Percentiles rank a stretch among this genome's conserved stretches.
phyloP scores from a whole-genome alignment of 2,888 invertebrate genomes.

The Eledone cirrhosa region DNA sequence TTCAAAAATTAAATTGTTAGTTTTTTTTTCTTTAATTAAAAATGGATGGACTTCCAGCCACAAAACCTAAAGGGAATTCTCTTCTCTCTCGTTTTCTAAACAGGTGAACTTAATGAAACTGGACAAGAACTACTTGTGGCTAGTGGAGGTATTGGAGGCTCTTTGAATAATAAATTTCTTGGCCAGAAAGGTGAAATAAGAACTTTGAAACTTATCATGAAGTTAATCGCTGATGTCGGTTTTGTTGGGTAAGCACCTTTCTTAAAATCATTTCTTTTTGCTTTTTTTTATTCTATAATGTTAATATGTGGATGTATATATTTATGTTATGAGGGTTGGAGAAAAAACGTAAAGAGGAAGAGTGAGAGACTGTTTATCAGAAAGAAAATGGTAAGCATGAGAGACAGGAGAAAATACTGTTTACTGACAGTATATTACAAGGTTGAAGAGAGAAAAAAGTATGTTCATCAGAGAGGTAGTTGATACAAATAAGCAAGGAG shows the following conservation, averaged over 20 bases:
- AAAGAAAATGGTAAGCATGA: no score
- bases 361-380: no score
- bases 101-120: slow-evolving; percentile 58
- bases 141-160: slow-evolving; percentile 79
- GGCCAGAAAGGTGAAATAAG: slow-evolving; percentile 79
- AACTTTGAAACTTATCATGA: slow-evolving; percentile 83
- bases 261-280: background rate
- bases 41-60: background rate
- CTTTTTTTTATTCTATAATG: no score
- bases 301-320: no score
- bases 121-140: slow-evolving; percentile 57
- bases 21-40: background rate
- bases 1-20: slow-evolving; percentile 11
- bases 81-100: slow-evolving; percentile 27
- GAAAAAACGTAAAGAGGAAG: no score
- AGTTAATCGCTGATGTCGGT: slow-evolving; percentile 93
- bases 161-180: slow-evolving; percentile 78
- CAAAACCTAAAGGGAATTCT: background rate
- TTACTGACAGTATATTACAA: no score
- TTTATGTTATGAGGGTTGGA: no score
- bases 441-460: no score
- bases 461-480: no score
- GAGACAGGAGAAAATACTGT: no score
- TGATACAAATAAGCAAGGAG: no score
- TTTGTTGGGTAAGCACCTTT: slow-evolving; percentile 74